phyloP scores from a whole-genome alignment of 2,113 vertebrate genomes.

The Elgaria multicarinata region DNA sequence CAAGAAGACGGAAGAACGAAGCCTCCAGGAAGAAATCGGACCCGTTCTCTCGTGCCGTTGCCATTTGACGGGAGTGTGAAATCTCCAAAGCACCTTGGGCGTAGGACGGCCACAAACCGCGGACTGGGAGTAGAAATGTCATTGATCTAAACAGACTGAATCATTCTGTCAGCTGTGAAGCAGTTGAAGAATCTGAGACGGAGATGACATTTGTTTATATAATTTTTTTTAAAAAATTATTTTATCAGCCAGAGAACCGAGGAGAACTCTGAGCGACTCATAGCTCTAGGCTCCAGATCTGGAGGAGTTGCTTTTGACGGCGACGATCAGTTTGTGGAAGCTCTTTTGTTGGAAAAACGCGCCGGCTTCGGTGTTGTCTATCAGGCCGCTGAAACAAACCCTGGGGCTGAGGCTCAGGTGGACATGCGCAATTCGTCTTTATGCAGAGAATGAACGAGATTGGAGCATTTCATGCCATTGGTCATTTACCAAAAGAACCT shows the following conservation, averaged over 20 bases:
- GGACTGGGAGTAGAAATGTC: neutral
- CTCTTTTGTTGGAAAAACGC: neutral
- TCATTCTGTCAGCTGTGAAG: neutral
- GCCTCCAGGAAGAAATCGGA: neutral
- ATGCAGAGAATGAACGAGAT: neutral
- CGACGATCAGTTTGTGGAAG: neutral
- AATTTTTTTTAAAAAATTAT: neutral
- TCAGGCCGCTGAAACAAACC: neutral
- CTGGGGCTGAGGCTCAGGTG: neutral
- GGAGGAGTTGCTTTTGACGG: neutral
- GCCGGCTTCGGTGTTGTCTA: neutral
- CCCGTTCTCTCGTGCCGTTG: neutral
- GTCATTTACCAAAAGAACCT: neutral
- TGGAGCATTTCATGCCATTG: neutral
- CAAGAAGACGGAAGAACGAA: too few species aligned
- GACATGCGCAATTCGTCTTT: too few species aligned
- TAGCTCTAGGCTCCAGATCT: neutral
- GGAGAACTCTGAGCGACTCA: neutral
- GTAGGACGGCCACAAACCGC: neutral
- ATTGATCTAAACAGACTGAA: neutral
- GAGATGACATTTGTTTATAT: neutral
- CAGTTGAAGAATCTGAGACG: neutral
- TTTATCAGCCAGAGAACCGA: neutral
- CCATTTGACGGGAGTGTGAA: neutral
- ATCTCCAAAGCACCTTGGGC: neutral